Base-by-base conservation (phyloP, 2,113 vertebrate species). In the Boleophthalmus pectinirostris region DNA sequence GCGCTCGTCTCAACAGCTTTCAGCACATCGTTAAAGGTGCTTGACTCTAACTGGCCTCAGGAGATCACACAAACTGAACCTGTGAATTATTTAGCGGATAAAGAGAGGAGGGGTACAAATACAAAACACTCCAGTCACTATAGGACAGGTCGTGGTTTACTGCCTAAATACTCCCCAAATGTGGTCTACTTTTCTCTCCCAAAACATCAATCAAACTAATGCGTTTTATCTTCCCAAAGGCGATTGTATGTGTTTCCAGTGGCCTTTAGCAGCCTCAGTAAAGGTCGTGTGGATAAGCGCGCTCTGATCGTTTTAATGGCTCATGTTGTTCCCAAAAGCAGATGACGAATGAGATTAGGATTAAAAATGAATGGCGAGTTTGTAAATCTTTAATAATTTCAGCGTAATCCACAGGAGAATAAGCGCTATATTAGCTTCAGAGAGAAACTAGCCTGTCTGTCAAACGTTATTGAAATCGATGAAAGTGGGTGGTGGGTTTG, bases 31-130 rank as follows among this genome's bases (percentile, higher is more conserved):
- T 64, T 64, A n/a, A n/a, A 64, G 33, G 33, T 13, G 61, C 29
- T 13, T 21, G 61, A 38, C 18, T 64, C 35, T 4, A 16, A 64
- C 33, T 38, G 16, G 29, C 60, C 60, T 35, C 60, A 0, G 25
- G 60, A 63, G 60, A 64, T 35, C 25, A 58, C 45, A 75, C 64
- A 82, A 77, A 70, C 67, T 69, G 74, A 77, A 85, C 82, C 82
- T 87, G 85, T 92, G 79, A 91, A 92, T 93, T 78, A 93, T 91
- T 91, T 72, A 91, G 81, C 69, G 69, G 8, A 1, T 10, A 64
- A 75, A 64, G 82, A 85, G 81, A 85, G 83, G 85, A 20, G 51
- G 51, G 73, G 71, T 66, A 74, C 64, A 75, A 46, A 69, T 66
- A 74, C 64, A 75, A 46, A 69, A 47, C 38, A 25, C 46, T 47